A percentile compares a stretch with the other conserved stretches of the same genome.
These are phyloP conservation scores for Coregonus sp. DNA, from an alignment of 2,797 vertebrate species.

Conservation along the genomic window DNA sequence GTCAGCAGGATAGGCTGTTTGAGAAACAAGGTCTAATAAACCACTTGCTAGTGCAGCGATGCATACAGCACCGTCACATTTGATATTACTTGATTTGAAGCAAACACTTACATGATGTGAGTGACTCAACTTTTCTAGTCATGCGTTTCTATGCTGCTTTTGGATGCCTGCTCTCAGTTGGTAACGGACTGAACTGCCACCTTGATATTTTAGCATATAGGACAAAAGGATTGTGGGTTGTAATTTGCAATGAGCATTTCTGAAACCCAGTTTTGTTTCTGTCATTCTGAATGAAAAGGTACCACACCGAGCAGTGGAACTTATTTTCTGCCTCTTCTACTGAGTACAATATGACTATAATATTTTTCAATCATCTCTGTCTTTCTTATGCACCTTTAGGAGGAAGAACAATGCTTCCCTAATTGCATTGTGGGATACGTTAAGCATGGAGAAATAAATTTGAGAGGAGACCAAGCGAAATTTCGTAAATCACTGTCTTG, in stretches of 20 bases:
- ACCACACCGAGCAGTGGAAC: background rate
- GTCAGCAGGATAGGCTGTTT: background rate
- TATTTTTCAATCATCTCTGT: background rate
- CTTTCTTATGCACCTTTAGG: background rate
- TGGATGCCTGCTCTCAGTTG: background rate
- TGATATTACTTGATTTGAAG: background rate
- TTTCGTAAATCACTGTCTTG: slow-evolving; percentile 11
- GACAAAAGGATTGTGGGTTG: background rate
- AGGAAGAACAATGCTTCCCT: background rate
- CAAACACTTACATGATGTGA: background rate
- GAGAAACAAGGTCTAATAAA: background rate
- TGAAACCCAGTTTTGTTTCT: background rate
- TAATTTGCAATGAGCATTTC: background rate
- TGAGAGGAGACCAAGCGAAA: slow-evolving; percentile 1
- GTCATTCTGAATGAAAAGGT: background rate
- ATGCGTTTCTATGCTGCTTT: background rate
- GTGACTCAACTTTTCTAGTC: background rate
- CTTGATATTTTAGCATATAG: background rate
- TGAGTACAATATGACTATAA: background rate
- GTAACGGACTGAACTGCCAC: background rate
- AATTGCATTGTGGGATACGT: background rate
- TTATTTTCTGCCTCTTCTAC: background rate
- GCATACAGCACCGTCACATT: background rate
- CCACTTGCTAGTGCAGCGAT: background rate
- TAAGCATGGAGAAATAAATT: background rate